Evolutionary conservation across 2,888 invertebrate genomes (phyloP).

Genomic region (Acanthococcus lagerstroemiae): DNA sequence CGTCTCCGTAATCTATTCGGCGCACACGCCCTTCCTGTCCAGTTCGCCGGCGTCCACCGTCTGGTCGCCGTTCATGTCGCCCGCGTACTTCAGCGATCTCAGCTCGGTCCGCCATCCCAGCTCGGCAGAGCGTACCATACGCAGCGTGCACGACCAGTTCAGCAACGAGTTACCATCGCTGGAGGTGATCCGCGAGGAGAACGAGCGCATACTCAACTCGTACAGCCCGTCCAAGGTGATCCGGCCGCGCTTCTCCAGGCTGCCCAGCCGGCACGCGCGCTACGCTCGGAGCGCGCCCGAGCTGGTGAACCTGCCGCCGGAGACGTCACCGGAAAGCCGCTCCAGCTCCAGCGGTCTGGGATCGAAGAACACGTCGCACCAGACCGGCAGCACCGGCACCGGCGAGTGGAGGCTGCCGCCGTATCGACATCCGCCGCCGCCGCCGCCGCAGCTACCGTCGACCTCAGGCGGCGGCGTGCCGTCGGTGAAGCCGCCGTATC

Average conservation of each 20-base stretch:
- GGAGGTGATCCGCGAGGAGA: constrained; percentile 61
- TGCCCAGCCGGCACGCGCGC: constrained; percentile 53
- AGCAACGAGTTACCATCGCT: constrained; percentile 62
- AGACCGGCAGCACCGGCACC: constrained; percentile 35
- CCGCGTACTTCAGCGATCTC: constrained; percentile 68
- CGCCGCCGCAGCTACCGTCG: constrained; percentile 48
- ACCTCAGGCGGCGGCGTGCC: constrained; percentile 34
- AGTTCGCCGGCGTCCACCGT: constrained; percentile 51
- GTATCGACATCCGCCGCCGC: constrained; percentile 61
- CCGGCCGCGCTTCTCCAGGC: constrained; percentile 41
- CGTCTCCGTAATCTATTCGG: constrained; percentile 56
- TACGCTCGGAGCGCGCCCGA: constrained; percentile 33
- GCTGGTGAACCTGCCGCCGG: constrained; percentile 39
- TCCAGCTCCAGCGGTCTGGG: constrained; percentile 85
- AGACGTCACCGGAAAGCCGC: constrained; percentile 76
- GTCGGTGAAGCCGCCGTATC: constrained; percentile 23
- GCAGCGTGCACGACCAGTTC: constrained; percentile 56
- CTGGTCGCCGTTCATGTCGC: constrained; percentile 60
- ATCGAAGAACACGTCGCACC: constrained; percentile 65
- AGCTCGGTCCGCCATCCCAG: constrained; percentile 71
- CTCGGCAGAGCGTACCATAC: constrained; percentile 49
- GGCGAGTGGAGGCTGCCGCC: constrained; percentile 50
- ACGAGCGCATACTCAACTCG: constrained; percentile 42
- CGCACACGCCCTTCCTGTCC: constrained; percentile 46
- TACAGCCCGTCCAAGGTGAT: constrained; percentile 30